Conservation (phyloP, 2,113 vertebrate genomes). For the Oncorhynchus keta region DNA sequence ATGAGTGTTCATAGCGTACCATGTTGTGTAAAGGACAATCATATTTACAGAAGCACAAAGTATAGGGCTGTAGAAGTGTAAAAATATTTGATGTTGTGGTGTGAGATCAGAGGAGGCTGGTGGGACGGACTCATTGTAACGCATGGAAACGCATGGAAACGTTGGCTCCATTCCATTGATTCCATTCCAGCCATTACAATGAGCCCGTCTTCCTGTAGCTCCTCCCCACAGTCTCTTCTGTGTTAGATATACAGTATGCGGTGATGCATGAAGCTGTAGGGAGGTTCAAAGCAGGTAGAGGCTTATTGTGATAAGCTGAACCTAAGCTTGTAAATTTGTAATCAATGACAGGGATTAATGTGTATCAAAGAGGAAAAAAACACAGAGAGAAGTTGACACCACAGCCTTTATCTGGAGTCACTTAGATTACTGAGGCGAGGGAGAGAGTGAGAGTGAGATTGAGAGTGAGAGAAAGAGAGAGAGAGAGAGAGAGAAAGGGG, state of each 20-base stretch:
- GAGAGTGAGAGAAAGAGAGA: neutral
- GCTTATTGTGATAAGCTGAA: conserved; percentile 70
- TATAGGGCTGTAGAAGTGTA: neutral
- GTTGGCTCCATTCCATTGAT: too few relatives aligned
- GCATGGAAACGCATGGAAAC: too few relatives aligned
- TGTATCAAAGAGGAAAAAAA: conserved; percentile 69
- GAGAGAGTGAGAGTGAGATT: conserved; percentile 3
- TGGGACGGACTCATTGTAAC: too few relatives aligned
- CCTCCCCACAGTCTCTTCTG: too few relatives aligned
- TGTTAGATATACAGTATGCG: neutral
- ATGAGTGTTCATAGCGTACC: neutral
- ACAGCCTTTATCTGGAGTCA: conserved; percentile 69
- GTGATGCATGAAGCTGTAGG: conserved; percentile 2
- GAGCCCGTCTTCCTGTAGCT: too few relatives aligned
- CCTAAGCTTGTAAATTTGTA: conserved; percentile 76
- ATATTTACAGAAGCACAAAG: too few relatives aligned
- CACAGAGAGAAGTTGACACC: conserved; percentile 53
- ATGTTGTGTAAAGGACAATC: too few relatives aligned
- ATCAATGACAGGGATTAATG: conserved; percentile 79
- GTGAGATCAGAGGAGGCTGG: too few relatives aligned
- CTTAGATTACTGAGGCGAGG: conserved; percentile 65
- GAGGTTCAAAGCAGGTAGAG: conserved; percentile 56
- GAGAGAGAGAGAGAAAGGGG: conserved; percentile 7
- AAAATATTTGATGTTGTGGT: neutral
- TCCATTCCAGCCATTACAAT: too few relatives aligned